Base-by-base conservation (phyloP, 2,113 vertebrate species). In the Mesocricetus auratus region DNA sequence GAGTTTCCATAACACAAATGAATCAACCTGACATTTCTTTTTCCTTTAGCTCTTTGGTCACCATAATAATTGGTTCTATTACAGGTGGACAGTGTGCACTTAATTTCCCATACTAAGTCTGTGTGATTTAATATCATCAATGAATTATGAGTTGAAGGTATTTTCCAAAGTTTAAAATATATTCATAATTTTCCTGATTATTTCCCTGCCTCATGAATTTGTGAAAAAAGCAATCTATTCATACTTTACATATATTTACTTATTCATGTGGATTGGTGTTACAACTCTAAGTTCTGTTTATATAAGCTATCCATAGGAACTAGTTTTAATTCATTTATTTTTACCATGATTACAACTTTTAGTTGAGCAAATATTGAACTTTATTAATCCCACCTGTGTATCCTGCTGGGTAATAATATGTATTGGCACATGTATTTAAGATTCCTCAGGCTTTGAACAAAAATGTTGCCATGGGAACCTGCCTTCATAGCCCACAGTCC, bases 391-490 rank as follows among this genome's bases (percentile, higher is more conserved):
- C 92, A 92, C 97, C 97, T 98, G 92, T 98, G 86, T 81, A 87
- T 86, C 86, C n/a, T 95, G 53, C 90, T 58, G 11, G 56, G 96
- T 97, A 96, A 97, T 91, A 97, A 97, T 94, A 96, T 96, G 94
- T 94, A 96, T 75, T 95, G 95, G 96, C 89, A 97, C 96, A 60
- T 97, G 94, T 96, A 97, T 95, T 96, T 97, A 96, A 97, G 89
- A 81, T 96, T 93, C 95, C 96, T 95, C 69, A 96, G 95, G 82
- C 98, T 98, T 97, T 97, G 97, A 97, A 97, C 93, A 94, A 93
- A 97, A 95, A 96, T 98, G 98, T 98, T 98, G 94, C 97, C 97
- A 98, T 97, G 97, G 98, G 97, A 98, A 98, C 98, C 94, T 94
- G 96, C 97, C 98, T 98, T 97, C 96, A 89, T 96, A 97, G 95